Evolutionary conservation across 2,888 invertebrate genomes (phyloP).

Genomic region (Himalopsyche tibetana): DNA sequence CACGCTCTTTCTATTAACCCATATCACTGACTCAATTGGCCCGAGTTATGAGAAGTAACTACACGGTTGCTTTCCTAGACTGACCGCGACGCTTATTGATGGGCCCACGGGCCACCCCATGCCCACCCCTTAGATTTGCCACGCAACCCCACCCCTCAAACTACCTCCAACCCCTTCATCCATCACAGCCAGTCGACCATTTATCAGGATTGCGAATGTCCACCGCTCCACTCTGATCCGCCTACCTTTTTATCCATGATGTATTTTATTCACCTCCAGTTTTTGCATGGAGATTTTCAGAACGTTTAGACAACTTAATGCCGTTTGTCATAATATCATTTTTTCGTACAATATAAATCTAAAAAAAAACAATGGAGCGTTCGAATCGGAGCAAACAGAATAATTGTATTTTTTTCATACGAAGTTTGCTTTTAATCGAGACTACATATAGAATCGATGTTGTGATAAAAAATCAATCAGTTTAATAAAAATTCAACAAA

Average conservation of each 20-base stretch:
- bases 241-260: constrained; percentile 41
- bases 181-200: constrained; percentile 31
- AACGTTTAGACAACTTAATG: background rate
- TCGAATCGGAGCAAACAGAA: too few species aligned
- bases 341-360: background rate
- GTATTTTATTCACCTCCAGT: constrained; percentile 25
- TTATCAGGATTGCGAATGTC: constrained; percentile 35
- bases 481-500: too few species aligned
- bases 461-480: too few species aligned
- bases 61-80: background rate
- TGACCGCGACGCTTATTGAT: constrained; percentile 42
- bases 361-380: too few species aligned
- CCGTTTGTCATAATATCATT: constrained; percentile 3
- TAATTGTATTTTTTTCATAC: too few species aligned
- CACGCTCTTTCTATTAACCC: background rate
- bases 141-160: background rate
- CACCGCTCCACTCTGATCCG: constrained; percentile 24
- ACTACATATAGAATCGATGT: too few species aligned
- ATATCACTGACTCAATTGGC: constrained; percentile 11
- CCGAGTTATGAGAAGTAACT: constrained; percentile 37
- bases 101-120: background rate
- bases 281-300: background rate
- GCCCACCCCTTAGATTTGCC: background rate
- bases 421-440: too few species aligned
- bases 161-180: constrained; percentile 5